Evolutionary conservation across 2,888 invertebrate genomes (phyloP), one percentile per base, ranked within the genome.

Genomic region (Anthrax anthrax): DNA sequence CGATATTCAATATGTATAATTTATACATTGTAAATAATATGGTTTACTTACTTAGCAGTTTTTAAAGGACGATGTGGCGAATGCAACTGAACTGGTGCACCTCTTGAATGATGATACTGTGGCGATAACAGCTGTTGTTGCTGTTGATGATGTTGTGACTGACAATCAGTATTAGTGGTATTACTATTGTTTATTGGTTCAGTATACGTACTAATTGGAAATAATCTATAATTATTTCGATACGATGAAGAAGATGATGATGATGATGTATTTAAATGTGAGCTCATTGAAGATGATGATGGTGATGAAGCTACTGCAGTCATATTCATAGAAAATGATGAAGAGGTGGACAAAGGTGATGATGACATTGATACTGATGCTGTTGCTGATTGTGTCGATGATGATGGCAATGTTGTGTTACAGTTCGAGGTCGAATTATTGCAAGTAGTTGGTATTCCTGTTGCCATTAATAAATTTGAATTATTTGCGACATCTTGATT

Each of bases 191-290:
- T 65, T 47, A 66, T 59, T 46, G 68, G 75, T 50, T 78, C 77
- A 1, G 80, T 77, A 60, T 79, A 80, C 13, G 81, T 82, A 60
- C 76, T 78, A 42, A 82, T 74, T 5, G 83, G 78, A 63, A 82
- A 83, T 48, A 83, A 67, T 52, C 81, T 62, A 55, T 67, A 65
- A 58, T 69, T 68, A 57, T 64, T 64, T 59, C 71, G 64, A 60
- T 67, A 62, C 50, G 67, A 52, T 55, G 49, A 39, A n/a, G 18
- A 19, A 13, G 42, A 42, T 36, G 49, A 47, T 43, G 51, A 45
- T 27, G 48, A 50, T 12, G 51, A 50, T 18, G 54, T 39, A 49
- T 48, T 47, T 47, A 50, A 47, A 46, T 47, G 50, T 49, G 12
- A 48, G 49, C n/a, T n/a, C n/a, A n/a, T n/a, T n/a, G n/a, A n/a